Evolutionary conservation across 92 coral and sea anemone species (phyloP).

Genomic region (Phymanthus crucifer): DNA sequence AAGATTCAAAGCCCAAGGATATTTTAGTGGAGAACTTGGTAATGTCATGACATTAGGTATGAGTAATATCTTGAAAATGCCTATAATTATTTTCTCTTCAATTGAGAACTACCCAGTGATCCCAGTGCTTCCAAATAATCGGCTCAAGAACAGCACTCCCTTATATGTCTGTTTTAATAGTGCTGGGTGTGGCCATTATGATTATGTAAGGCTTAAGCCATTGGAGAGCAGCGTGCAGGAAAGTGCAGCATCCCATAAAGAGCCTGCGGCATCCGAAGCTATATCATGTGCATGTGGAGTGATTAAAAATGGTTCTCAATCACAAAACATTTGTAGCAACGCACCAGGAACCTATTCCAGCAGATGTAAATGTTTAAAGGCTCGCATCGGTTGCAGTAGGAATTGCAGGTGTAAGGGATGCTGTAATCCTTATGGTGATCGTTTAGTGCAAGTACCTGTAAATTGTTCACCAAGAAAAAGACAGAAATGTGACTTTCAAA

Average conservation of each 20-base stretch:
- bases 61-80: conserved; percentile 32
- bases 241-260: too few species aligned
- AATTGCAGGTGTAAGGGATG: conserved; percentile 25
- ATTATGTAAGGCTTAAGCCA: conserved; percentile 10
- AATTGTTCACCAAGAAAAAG: not conserved
- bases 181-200: conserved; percentile 52
- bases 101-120: conserved; percentile 52
- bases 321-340: conserved; percentile 28
- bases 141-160: conserved; percentile 10
- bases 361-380: conserved; percentile 35
- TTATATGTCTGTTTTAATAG: conserved; percentile 27
- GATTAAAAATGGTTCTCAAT: conserved; percentile 14
- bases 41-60: conserved; percentile 46
- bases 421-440: conserved; percentile 36
- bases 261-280: not conserved
- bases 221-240: not conserved
- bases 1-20: conserved; percentile 28
- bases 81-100: conserved; percentile 38
- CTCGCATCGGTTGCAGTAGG: conserved; percentile 6
- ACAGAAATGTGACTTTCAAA: not conserved
- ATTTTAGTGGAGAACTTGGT: conserved; percentile 51
- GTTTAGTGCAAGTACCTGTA: not conserved
- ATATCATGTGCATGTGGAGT: conserved; percentile 29
- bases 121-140: conserved; percentile 37
- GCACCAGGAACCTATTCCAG: conserved; percentile 29